Evolutionary conservation across 2,113 vertebrate species (phyloP), one percentile per base, ranked within the genome.

Genomic region (Oncorhynchus tshawytscha): DNA sequence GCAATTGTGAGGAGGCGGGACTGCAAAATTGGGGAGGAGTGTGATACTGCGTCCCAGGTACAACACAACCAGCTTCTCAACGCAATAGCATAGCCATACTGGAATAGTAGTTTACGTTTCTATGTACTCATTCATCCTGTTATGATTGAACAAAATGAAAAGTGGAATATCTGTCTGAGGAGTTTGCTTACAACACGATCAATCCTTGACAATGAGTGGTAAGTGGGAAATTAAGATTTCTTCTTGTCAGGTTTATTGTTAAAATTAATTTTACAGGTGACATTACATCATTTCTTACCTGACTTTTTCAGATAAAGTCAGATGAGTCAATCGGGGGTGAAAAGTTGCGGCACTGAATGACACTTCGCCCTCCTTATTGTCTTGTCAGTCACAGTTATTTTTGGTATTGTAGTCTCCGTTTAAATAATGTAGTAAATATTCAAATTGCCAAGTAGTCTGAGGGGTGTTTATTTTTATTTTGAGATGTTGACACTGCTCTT

Each of bases 121-220:
- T 18, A 54, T 18, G 3, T 16, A 18, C 2, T 45, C 39, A 45
- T 39, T 2, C 49, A 51, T 51, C 3, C 11, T 51, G 16, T 54
- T 5, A 54, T 54, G 51, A 18, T 54, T 54, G 51, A 54, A 5
- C 16, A 3, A 54, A 54, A 54, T 4, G 0, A 18, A 54, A 54
- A 54, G 13, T 54, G 51, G 51, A 54, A 4, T 16, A 54, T 18
- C 51, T 68, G 27, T 87, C 90, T 88, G 60, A 34, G 27, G 5
- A 5, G 15, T 20, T 18, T 34, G 13, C 51, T 54, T 54, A 15
- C 12, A 54, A 54, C 16, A 48, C 20, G 11, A 24, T 24, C 39
- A 48, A 13, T 49, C 68, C 1, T 16, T 49, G n/a, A 70, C 9
- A 49, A 70, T 70, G 68, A 70, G 68, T 70, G 68, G 68, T 70